Evolutionary conservation across 2,888 invertebrate species (phyloP), one percentile per base, ranked within the genome.

Genomic region (Seira sanloemensis): DNA sequence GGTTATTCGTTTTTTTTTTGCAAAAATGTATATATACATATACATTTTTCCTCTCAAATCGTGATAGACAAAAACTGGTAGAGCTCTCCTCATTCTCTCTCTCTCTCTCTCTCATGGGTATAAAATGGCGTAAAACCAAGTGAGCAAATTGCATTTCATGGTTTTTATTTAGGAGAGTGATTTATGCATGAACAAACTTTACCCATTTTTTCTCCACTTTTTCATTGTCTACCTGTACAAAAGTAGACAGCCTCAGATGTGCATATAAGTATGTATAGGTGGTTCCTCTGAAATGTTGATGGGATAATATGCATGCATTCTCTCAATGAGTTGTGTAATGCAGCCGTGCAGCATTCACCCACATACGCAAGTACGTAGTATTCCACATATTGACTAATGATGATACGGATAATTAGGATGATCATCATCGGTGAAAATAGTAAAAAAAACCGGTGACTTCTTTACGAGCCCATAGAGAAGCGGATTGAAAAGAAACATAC

Each of bases 91-190:
- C n/a, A n/a, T n/a, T n/a, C n/a, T n/a, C n/a, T n/a, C n/a, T n/a
- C n/a, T n/a, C n/a, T n/a, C n/a, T n/a, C n/a, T n/a, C n/a, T n/a
- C n/a, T n/a, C n/a, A 50, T 23, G 62, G n/a, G 76, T 25, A 24
- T 50, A 76, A 71, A 81, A 76, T 25, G 73, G 83, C 83, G 78
- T 83, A 83, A 78, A 83, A 83, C 50, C 77, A 83, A 78, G 77
- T 83, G 83, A 83, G 77, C 50, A 83, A 83, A 83, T 83, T 83
- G 83, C 77, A 83, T 83, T 83, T 83, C 83, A 83, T 83, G 83
- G 67, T 78, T 66, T 71, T 50, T 73, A 18, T 50, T 50, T 18
- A 50, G 4, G 50, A 50, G 50, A 58, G 77, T 83, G 83, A 83
- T 83, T 83, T 83, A 83, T 83, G 72, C 72, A 78, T 72, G 72